Evolutionary conservation across 1,140 invertebrate species (phyloP), one percentile per base, ranked within the genome.

Genomic region (Drosophila rhopaloa): DNA sequence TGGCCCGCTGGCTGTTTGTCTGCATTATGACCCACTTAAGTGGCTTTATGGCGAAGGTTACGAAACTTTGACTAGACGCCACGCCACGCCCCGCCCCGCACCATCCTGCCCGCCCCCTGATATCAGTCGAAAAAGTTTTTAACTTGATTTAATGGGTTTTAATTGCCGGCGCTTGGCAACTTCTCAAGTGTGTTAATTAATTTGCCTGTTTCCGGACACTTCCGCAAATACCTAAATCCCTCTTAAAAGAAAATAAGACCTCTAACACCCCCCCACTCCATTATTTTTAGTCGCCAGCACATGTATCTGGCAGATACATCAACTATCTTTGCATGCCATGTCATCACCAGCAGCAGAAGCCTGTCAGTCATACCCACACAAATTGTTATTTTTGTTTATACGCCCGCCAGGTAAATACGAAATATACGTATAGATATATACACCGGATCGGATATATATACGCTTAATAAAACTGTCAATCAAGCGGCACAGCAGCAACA

Each of bases 1-100:
- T 44, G 50, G 61, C 38, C 68, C 70, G 57, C 68, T 75, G 72
- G 72, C 53, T 75, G 59, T 51, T 71, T 71, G 67, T 71, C 61
- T 68, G 79, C 82, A 90, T 90, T 90, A 90, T 90, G 86, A 90
- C 86, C 88, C 86, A 90, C 86, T 90, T 90, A 90, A 90, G 82
- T 90, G 86, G 79, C 82, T 90, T 90, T 90, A 90, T 90, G 83
- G 85, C 76, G 82, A 71, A 86, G 82, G 86, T 90, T 90, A 90
- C 83, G 84, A 86, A 90, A 84, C 81, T 90, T 90, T 54, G 60
- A 54, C 66, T 50, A 62, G 72, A 53, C 54, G 11, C 24, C 55
- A 32, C 4, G 29, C 44, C 32, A 27, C n/a, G 7, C 16, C 35
- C 9, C 10, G 2, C 8, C n/a, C 19, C 10, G 9, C 1, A 13